Evolutionary conservation across 2,888 invertebrate genomes (phyloP).

Genomic region (Polymixis flavicincta): DNA sequence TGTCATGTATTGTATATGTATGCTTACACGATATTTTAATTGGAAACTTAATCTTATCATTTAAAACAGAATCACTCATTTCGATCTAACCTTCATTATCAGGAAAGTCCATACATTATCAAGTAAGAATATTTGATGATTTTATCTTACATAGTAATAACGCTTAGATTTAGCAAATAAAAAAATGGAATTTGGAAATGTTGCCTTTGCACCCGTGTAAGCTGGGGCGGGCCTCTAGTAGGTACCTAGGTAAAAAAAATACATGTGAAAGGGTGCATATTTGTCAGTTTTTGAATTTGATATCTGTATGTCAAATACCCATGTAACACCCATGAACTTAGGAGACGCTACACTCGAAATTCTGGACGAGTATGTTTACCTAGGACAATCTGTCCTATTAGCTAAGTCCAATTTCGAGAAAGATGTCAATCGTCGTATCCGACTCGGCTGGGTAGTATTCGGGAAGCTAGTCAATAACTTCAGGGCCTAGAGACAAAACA

Average conservation of each 20-base stretch:
- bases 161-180: not conserved
- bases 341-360: too few species aligned
- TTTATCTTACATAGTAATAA: not conserved
- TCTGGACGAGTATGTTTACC: too few species aligned
- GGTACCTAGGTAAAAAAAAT: not conserved
- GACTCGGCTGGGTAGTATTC: too few species aligned
- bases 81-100: not conserved
- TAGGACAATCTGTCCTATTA: too few species aligned
- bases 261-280: not conserved
- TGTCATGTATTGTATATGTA: not conserved
- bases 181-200: not conserved
- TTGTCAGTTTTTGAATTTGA: not conserved
- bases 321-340: too few species aligned
- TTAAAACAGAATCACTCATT: constrained; percentile 10
- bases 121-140: not conserved
- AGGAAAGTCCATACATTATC: not conserved
- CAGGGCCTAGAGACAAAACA: too few species aligned
- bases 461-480: too few species aligned
- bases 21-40: not conserved
- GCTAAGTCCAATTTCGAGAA: too few species aligned
- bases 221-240: not conserved
- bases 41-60: not conserved
- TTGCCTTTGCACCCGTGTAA: not conserved
- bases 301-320: not conserved
- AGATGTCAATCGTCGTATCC: too few species aligned